Evolutionary conservation across 2,797 vertebrate genomes (phyloP), one percentile per base, ranked within the genome.

Genomic region (Helarctos malayanus): DNA sequence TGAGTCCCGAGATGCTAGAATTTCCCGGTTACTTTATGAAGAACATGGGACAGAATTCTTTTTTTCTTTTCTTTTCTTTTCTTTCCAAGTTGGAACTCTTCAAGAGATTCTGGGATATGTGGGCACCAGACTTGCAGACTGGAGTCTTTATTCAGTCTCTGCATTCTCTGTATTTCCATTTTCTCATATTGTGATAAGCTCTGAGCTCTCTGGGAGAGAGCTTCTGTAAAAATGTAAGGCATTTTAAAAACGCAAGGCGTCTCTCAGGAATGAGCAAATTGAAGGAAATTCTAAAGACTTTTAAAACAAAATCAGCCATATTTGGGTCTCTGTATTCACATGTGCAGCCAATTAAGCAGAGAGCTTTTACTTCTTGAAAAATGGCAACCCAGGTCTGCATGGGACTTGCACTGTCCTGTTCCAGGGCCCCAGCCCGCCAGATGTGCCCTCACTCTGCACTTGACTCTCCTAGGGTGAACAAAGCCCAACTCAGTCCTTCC

Each of bases 231-330:
- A 96, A 96, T 86, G 76, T 13, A 54, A 97, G 85, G 94, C 92
- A 95, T 95, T 84, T 88, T 12, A 95, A 95, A 96, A 91, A 95
- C 93, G 93, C n/a, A 73, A 93, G 61, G 86, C 87, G 19, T 94
- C 80, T 71, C 92, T 93, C 68, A 90, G 87, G 93, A 96, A 80
- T 45, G 47, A 93, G 29, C 35, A 65, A 89, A 84, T 6, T 13
- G 47, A 94, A 87, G 52, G 75, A 78, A 63, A 94, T 81, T 85
- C 89, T 96, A n/a, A 91, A 75, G 68, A 80, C 57, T 21, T 75
- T 75, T 75, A 49, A 32, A 68, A 68, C 65, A 80, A 68, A 82
- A 38, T 23, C 29, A 81, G 89, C 59, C 75, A 54, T 71, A 82
- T 61, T 94, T 71, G 80, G 73, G n/a, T 71, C 81, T 90, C 61